Evolutionary conservation across 2,888 invertebrate genomes (phyloP).

Genomic region (Eutolmus rufibarbis): DNA sequence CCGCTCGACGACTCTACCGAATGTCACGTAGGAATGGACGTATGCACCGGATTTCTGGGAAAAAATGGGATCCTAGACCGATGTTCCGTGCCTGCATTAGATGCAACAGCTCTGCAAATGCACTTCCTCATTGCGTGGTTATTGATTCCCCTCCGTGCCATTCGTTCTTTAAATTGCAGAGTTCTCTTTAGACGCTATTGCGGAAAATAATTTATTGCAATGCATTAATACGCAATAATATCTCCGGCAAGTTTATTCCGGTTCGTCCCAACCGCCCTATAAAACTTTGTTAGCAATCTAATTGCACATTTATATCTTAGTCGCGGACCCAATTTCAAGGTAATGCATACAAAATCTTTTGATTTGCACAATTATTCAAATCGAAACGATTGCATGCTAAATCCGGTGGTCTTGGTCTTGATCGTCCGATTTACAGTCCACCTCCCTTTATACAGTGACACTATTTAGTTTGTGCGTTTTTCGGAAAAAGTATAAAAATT

Average conservation of each 20-base stretch:
- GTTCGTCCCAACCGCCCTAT: not conserved
- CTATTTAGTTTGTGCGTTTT: not conserved
- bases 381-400: not conserved
- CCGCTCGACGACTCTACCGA: conserved; percentile 22
- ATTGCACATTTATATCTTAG: not conserved
- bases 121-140: not conserved
- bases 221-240: not conserved
- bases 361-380: not conserved
- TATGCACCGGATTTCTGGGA: not conserved
- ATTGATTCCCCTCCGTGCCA: not conserved
- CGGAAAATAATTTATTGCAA: not conserved
- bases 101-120: not conserved
- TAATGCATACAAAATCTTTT: not conserved
- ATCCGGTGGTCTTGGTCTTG: not conserved
- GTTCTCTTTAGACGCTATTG: not conserved
- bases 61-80: not conserved
- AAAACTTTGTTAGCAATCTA: not conserved
- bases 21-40: conserved; percentile 44
- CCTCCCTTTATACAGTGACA: not conserved
- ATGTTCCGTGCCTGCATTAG: not conserved
- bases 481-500: not conserved
- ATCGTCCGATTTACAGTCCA: not conserved
- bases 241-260: not conserved
- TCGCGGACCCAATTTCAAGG: not conserved
- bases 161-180: not conserved